These are phyloP conservation scores for Ceyx erithaca DNA, from an alignment of 2,797 vertebrate genomes.

Conservation along the genomic window DNA sequence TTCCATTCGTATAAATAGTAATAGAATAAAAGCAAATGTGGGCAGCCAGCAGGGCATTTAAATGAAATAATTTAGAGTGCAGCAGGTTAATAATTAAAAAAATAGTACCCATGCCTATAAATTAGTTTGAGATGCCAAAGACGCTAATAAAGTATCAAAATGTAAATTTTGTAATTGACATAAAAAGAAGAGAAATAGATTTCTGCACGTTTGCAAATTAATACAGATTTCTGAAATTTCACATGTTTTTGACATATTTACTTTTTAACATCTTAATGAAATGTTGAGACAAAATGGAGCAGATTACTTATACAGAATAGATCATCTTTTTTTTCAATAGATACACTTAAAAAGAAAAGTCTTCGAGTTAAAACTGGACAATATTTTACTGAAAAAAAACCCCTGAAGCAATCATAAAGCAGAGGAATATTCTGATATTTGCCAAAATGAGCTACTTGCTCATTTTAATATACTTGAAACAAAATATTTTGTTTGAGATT, in stretches of 20 bases:
- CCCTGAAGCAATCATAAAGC: background rate
- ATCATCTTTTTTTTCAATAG: background rate
- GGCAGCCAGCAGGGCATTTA: slow-evolving; percentile 25
- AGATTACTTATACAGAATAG: background rate
- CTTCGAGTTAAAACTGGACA: background rate
- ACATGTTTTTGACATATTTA: background rate
- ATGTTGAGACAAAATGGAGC: background rate
- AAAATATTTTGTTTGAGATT: background rate
- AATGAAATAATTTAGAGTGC: slow-evolving; percentile 44
- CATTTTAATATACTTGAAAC: background rate
- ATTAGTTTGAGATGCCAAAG: slow-evolving; percentile 43
- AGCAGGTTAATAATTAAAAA: slow-evolving; percentile 42
- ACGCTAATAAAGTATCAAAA: slow-evolving; percentile 41
- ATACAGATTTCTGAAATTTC: slow-evolving; percentile 26
- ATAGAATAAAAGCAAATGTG: slow-evolving; percentile 45
- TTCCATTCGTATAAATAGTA: slow-evolving; percentile 38
- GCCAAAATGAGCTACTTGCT: background rate
- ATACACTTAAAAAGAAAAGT: background rate
- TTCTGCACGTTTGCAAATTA: slow-evolving; percentile 17
- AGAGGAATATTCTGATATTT: background rate
- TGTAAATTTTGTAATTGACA: slow-evolving; percentile 39
- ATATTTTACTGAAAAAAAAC: background rate
- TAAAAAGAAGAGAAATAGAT: slow-evolving; percentile 18
- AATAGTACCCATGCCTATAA: slow-evolving; percentile 5
- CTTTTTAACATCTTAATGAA: slow-evolving; percentile 9